These are phyloP conservation scores for Bradypus variegatus DNA, from an alignment of 2,797 vertebrate species.

Conservation along the genomic window DNA sequence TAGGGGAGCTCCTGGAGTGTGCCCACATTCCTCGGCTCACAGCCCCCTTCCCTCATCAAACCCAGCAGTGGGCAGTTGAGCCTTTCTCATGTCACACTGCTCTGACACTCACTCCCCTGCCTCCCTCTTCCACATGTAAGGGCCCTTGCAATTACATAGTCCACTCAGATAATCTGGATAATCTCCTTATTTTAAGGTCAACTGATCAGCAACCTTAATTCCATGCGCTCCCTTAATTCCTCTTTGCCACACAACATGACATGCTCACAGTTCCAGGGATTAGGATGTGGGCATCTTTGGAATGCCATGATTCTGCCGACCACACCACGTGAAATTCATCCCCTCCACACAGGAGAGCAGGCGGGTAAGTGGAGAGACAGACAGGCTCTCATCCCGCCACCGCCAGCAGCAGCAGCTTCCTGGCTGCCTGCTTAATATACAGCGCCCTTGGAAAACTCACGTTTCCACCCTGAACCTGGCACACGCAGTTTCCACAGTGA, in stretches of 20 bases:
- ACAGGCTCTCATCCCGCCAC: background rate
- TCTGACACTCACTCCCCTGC: background rate
- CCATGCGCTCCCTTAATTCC: background rate
- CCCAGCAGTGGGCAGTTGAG: background rate
- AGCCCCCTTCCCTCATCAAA: background rate
- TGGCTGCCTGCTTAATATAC: conserved; percentile 21
- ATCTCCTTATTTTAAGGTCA: background rate
- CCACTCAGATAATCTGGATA: background rate
- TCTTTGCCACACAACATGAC: background rate
- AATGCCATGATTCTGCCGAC: background rate
- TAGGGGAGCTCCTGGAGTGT: background rate
- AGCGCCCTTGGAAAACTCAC: conserved; percentile 52
- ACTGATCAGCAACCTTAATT: background rate
- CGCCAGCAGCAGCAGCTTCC: background rate
- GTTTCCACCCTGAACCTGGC: conserved; percentile 56
- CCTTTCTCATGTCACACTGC: background rate
- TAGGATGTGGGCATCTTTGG: background rate
- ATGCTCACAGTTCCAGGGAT: background rate
- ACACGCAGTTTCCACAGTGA: conserved; percentile 67
- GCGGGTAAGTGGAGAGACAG: background rate
- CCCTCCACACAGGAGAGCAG: background rate
- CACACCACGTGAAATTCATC: background rate
- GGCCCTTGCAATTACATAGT: background rate
- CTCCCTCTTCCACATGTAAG: background rate
- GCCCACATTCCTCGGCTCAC: background rate